These are phyloP conservation scores for Heliconius ethilla DNA, from an alignment of 2,888 invertebrate genomes.

Conservation along the genomic window DNA sequence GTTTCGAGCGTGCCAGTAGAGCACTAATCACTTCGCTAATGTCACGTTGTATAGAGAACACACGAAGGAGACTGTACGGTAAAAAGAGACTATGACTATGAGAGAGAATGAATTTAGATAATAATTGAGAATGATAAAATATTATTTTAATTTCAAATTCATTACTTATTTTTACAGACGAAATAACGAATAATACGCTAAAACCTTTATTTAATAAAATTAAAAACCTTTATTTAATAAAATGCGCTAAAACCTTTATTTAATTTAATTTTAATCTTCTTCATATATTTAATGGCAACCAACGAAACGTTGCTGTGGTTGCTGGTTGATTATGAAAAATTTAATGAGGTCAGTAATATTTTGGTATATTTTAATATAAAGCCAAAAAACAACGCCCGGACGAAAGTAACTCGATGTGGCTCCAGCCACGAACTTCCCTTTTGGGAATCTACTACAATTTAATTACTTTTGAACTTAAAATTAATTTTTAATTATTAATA, in stretches of 20 bases:
- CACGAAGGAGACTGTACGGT: too few species aligned
- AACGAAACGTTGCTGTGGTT: slow-evolving; percentile 5
- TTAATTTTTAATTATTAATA: background rate
- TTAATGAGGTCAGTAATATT: slow-evolving; percentile 16
- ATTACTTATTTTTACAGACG: background rate
- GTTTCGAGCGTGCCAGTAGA: too few species aligned
- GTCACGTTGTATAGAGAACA: too few species aligned
- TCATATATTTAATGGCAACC: background rate
- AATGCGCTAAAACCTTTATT: background rate
- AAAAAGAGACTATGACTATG: too few species aligned
- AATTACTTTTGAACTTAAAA: slow-evolving; percentile 18
- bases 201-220: too few species aligned
- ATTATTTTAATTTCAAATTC: background rate
- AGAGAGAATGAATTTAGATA: background rate
- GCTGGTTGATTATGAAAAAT: slow-evolving; percentile 1
- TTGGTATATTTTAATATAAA: slow-evolving; percentile 22
- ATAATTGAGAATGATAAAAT: background rate
- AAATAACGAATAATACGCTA: background rate
- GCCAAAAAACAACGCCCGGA: slow-evolving; percentile 12
- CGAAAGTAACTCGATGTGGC: slow-evolving; percentile 6
- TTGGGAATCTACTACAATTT: slow-evolving; percentile 17
- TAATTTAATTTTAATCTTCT: background rate
- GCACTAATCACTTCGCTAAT: too few species aligned
- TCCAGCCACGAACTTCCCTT: background rate
- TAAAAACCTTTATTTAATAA: too few species aligned